Base-by-base conservation (phyloP, 2,797 vertebrate genomes). In the Cichlasoma orientale region DNA sequence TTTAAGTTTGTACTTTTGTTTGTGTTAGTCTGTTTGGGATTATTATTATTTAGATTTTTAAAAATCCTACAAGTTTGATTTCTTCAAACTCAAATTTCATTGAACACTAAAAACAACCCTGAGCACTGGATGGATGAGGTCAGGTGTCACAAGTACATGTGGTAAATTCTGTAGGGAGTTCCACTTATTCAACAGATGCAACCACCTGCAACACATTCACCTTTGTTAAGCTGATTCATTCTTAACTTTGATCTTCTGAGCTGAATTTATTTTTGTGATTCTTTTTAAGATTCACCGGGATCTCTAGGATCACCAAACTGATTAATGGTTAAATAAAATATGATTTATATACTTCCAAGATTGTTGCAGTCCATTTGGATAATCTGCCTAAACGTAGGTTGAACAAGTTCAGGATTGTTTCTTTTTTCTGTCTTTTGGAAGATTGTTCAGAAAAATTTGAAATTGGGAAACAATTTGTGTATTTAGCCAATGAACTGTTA, bases 181-280 rank as follows among this genome's bases (percentile, higher is more conserved):
- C 14, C 36, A 25, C 80, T 78, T 53, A 74, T 82, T 85, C 80
- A 86, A 85, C 88, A 90, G 82, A 91, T 85, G 85, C 84, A 91
- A 77, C 88, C 92, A 93, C 91, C 91, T 92, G 93, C 58, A 75
- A 82, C 88, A 86, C 78, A 72, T 57, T 86, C 76, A 86, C 82
- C 88, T 81, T 83, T 88, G 90, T 91, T 84, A 63, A 75, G 16
- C 57, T 66, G 52, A 75, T 74, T 84, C 25, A 19, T 68, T 50
- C 0, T 47, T 27, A 29, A 68, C 16, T 68, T 68, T 50, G 18
- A 23, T 12, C 18, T 29, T 27, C 41, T 29, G 63, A 50, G 10
- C 10, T 66, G 14, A 66, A 66, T 66, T 27, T 66, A 27, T 66
- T 66, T 66, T 19, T 66, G 5, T 63, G 36, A 63, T 47, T 27